Evolutionary conservation across 2,113 vertebrate species (phyloP), one percentile per base, ranked within the genome.

Genomic region (Engystomops pustulosus): DNA sequence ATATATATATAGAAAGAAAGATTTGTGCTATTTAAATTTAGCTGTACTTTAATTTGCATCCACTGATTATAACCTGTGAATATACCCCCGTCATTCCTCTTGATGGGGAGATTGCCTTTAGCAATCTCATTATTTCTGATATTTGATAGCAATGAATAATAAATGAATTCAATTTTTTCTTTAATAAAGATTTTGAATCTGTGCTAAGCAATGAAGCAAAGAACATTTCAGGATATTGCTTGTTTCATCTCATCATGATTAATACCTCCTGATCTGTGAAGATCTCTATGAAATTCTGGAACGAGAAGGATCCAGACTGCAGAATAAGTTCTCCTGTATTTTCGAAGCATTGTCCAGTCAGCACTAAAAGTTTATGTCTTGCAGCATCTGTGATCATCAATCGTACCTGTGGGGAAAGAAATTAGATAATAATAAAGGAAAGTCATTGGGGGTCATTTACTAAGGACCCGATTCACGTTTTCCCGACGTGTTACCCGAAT

Each of bases 261-360:
- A 93, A 84, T 76, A 98, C 98, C 96, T 98, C 98, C 91, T 98
- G 97, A 87, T 99, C 97, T 0, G 97, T 98, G 88, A 99, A 99
- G 89, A 99, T 99, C 89, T 99, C 97, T 83, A 99, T 99, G 90
- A 99, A 99, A 78, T 94, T 98, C 86, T 95, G 95, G 92, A 99
- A 98, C 71, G 98, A 99, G 91, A 99, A 99, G 10, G 96, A 92
- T 68, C 98, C 98, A 20, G 97, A 96, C 62, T 99, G 98, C 82
- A 99, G 96, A 88, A 99, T 98, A 72, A 99, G 95, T 80, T 98
- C 97, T 12, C 98, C 98, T 0, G 96, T 98, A 69, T 96, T 97
- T 91, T 99, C 96, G 87, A 96, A 95, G 90, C 96, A 97, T 82
- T 99, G 98, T 2, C 98, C 98, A 0, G 97, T 96, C 32, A 99